Evolutionary conservation across 2,888 invertebrate species (phyloP), one percentile per base, ranked within the genome.

Genomic region (Empis livida): DNA sequence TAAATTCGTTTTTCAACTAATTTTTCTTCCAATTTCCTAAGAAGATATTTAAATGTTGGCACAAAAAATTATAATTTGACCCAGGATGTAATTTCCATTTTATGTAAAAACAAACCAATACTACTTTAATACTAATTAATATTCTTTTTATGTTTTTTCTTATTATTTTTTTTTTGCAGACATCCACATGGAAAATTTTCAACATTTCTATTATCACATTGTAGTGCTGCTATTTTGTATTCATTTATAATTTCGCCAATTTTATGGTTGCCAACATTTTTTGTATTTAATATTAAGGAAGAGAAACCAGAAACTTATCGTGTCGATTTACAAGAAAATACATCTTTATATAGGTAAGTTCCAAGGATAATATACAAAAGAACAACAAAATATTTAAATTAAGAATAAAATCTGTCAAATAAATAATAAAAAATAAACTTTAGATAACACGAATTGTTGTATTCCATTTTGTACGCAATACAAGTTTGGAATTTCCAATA

Each of bases 261-360:
- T 46, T 76, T 91, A 16, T 92, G 91, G 65, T 77, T 85, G 47
- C 93, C 93, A 1, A 85, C 87, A 44, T 89, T 83, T 63, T 75
- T 90, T 65, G 81, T 79, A 16, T 82, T 84, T 59, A 73, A 76
- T 52, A 75, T 80, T 45, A 61, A 60, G 1, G 57, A 61, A 59
- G 35, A 35, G 5, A n/a, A 35, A n/a, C n/a, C 35, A 65, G 58
- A 2, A 54, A 57, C 48, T 49, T 73, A 59, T 54, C 59, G 58
- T 52, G 62, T 67, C 13, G 59, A 64, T 35, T 13, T n/a, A 35
- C 35, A 35, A 35, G 62, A 63, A 50, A 57, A 64, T 42, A 65
- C 68, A 5, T 54, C 56, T 46, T 52, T 68, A 17, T 68, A 61
- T 54, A 65, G 67, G 68, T 68, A 55, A 52, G 58, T 47, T 32